Base-by-base conservation (phyloP, 2,888 invertebrate species). In the Lasioglossum figueresi region DNA sequence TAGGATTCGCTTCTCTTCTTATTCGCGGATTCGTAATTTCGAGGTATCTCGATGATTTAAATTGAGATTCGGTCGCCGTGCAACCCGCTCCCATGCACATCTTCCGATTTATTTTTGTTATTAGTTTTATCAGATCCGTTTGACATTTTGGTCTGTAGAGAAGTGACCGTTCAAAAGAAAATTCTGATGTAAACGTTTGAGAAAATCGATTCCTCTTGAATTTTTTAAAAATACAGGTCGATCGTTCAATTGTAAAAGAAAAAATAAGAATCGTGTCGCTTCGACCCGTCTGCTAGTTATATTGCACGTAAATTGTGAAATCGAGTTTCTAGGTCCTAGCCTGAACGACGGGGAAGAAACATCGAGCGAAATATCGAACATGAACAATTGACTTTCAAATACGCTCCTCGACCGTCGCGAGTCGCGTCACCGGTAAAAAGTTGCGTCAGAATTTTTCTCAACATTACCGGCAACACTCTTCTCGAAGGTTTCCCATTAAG, bases 401-500 rank as follows among this genome's bases (percentile, higher is more conserved):
- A 27, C 59, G 59, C 27, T n/a, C 14, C 4, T 14, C 59, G 27
- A n/a, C 14, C 4, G 59, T 48, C 16, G 23, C 48, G 5, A 8
- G 59, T 48, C 48, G 48, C 48, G 48, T 23, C 14, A 4, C 12
- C 31, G 66, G 31, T 6, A 31, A 66, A 66, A 66, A 66, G 66
- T 66, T 66, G 16, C 34, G 19, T 5, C 34, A 31, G 31, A 66
- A 66, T 34, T 66, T 31, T 34, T 34, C 31, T 27, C 31, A 2
- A 66, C 19, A 34, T 66, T 34, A 66, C 66, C 66, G 34, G 66
- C 34, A 66, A 66, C 66, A 16, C 19, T 66, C 66, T 66, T 34
- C 31, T 16, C 31, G 66, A 16, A 66, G 31, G 66, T 68, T 68
- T 37, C 68, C 37, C 68, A 37, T 37, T 66, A 66, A 66, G 66